Percentiles rank a stretch among this genome's conserved stretches.
phyloP scores from a whole-genome alignment of 2,888 invertebrate genomes.

The Noctua janthina region DNA sequence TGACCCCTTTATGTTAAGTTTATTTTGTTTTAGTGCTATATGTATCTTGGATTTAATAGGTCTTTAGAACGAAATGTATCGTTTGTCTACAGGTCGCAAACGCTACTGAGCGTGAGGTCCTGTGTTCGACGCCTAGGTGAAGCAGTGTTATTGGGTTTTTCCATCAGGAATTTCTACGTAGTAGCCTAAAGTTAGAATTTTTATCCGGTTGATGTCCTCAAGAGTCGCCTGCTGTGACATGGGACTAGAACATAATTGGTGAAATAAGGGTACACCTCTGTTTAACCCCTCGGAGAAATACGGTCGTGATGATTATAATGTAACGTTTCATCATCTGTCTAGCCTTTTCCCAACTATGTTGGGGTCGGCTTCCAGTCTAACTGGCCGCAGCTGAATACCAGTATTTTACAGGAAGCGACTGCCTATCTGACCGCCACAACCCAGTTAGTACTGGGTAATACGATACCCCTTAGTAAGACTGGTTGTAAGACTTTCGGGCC shows the following conservation, averaged over 20 bases:
- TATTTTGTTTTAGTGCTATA: constrained; percentile 18
- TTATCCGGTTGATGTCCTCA: not conserved
- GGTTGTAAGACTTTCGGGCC: no score
- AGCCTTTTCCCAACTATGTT: no score
- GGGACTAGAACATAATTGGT: not conserved
- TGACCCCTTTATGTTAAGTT: constrained; percentile 27
- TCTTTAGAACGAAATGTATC: not conserved
- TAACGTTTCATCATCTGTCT: no score
- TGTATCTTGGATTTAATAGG: constrained; percentile 14
- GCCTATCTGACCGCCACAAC: no score
- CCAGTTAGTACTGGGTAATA: no score
- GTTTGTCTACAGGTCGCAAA: not conserved
- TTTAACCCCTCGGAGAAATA: not conserved
- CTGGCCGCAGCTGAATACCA: no score
- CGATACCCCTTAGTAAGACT: no score
- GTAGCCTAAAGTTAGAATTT: not conserved
- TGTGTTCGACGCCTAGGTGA: not conserved
- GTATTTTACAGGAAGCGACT: no score
- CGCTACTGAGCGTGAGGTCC: not conserved
- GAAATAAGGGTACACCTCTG: not conserved
- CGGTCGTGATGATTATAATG: not conserved
- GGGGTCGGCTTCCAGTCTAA: no score
- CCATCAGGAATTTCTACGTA: not conserved
- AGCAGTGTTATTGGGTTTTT: not conserved
- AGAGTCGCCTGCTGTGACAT: not conserved